Base-by-base conservation (phyloP, 2,888 invertebrate genomes). In the Patella pellucida region DNA sequence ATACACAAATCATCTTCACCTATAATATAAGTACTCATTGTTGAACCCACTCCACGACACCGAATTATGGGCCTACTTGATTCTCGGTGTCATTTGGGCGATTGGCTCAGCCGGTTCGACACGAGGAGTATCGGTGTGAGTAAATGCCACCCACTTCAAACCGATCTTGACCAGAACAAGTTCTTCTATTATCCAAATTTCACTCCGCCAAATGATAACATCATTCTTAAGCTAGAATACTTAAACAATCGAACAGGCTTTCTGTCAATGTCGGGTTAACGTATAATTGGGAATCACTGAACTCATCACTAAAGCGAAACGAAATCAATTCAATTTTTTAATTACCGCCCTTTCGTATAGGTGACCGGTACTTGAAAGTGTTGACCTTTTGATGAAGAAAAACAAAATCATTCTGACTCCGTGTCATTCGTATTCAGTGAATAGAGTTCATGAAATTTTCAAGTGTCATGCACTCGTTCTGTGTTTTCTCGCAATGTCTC, bases 241-340 rank as follows among this genome's bases (percentile, higher is more conserved):
- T n/a, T 9, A 62, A 62, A 19, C 62, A 62, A 62, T 23, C 62
- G 11, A 62, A 12, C 62, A 14, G 7, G 23, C 62, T 23, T 16
- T 62, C 23, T 23, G 23, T n/a, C 19, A 23, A 62, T 11, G 62
- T 23, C 23, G 62, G 19, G 62, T 62, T 41, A 41, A 41, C 41
- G 23, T 62, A 62, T 62, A 62, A 62, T 62, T 62, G 62, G 23
- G 62, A 62, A 62, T 62, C 62, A 62, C 23, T 62, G 62, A 19
- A 62, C 23, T 62, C 19, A 62, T 62, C 62, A 23, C 62, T 62
- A 23, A 62, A 62, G 62, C 62, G 62, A 62, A 62, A 62, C 62
- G 62, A 62, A 62, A 62, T 62, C 62, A 62, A 62, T 62, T 62
- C 19, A 62, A 62, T 62, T 23, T 62, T 62, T 62, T 62, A 62